Evolutionary conservation across 2,797 vertebrate genomes (phyloP).

Genomic region (Hemibagrus guttatus): DNA sequence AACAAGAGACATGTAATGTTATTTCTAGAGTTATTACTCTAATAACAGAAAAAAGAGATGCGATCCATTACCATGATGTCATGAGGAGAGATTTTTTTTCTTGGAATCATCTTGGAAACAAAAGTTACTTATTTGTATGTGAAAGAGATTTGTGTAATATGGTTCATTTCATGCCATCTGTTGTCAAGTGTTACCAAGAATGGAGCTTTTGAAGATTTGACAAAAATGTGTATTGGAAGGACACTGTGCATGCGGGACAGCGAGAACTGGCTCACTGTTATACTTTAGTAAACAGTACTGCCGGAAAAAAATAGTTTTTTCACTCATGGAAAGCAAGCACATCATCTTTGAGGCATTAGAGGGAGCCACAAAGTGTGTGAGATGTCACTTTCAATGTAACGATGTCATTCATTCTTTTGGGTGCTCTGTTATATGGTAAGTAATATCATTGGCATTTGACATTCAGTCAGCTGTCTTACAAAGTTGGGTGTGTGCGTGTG

Average conservation of each 20-base stretch:
- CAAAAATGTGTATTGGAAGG: slow-evolving; percentile 51
- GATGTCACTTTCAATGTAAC: not conserved
- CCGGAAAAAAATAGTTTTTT: slow-evolving; percentile 14
- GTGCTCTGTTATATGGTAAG: not conserved
- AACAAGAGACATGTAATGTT: not conserved
- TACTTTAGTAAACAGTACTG: slow-evolving; percentile 42
- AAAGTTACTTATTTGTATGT: slow-evolving; percentile 45
- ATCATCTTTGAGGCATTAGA: slow-evolving; percentile 12
- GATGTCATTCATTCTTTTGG: not conserved
- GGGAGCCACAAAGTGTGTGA: not conserved
- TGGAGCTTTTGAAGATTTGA: slow-evolving; percentile 26
- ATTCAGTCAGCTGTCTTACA: not conserved
- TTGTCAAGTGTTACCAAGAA: slow-evolving; percentile 42
- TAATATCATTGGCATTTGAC: not conserved
- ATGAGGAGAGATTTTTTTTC: not conserved
- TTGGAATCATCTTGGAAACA: slow-evolving; percentile 10
- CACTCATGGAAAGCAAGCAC: not conserved
- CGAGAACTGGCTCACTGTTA: slow-evolving; percentile 8
- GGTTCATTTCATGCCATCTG: slow-evolving; percentile 35
- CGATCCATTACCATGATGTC: not conserved
- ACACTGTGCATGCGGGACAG: slow-evolving; percentile 15
- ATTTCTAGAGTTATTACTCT: not conserved
- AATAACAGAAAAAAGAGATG: not conserved
- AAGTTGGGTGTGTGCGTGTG: not conserved
- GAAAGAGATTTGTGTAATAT: slow-evolving; percentile 42